A percentile compares a stretch with the other conserved stretches of the same genome.
These are phyloP conservation scores for Picus viridis DNA, from an alignment of 2,797 vertebrate species.

Conservation along the genomic window DNA sequence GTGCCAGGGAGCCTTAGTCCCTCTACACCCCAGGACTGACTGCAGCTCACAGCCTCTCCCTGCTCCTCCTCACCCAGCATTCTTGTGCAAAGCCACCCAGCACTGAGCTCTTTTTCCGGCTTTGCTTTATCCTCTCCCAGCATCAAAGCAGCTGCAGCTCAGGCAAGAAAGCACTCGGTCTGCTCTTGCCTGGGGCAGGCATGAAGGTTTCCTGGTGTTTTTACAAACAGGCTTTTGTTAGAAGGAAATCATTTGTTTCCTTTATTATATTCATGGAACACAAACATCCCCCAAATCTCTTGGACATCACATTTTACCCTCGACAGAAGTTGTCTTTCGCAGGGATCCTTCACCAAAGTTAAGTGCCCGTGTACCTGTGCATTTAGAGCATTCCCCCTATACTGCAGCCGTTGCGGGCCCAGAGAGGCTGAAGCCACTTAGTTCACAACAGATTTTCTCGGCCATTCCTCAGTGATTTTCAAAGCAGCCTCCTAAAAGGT, in stretches of 20 bases:
- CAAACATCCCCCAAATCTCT: background rate
- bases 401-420: background rate
- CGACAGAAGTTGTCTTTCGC: background rate
- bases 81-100: background rate
- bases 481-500: background rate
- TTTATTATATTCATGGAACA: background rate
- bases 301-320: background rate
- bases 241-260: background rate
- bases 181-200: background rate
- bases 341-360: background rate
- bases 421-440: background rate
- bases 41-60: background rate
- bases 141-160: background rate
- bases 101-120: background rate
- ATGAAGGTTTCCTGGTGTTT: background rate
- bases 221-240: background rate
- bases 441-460: background rate
- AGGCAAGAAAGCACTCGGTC: fast-evolving
- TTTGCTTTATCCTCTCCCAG: fast-evolving
- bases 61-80: background rate
- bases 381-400: background rate
- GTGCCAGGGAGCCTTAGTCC: background rate
- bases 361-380: background rate
- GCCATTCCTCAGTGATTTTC: background rate
- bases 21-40: fast-evolving